Evolutionary conservation across 92 coral and sea anemone genomes (phyloP).

Genomic region (Bergia puertoricense): DNA sequence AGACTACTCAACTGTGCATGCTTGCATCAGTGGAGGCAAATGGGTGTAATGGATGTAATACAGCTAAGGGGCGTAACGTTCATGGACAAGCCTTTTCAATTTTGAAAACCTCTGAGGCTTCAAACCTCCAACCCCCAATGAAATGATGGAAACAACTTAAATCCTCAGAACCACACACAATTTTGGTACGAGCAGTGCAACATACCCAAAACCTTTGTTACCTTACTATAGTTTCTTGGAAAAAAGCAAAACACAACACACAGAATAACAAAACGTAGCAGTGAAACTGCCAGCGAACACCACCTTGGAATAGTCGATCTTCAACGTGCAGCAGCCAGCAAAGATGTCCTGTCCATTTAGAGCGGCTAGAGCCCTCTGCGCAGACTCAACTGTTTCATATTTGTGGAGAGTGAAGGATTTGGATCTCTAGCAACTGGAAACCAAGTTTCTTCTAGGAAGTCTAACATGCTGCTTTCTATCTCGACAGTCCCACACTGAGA

Average conservation of each 20-base stretch:
- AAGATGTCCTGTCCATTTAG: slow-evolving; percentile 98
- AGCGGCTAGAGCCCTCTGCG: slow-evolving; percentile 91
- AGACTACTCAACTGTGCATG: no score
- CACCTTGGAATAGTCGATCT: slow-evolving; percentile 99
- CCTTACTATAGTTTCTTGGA: neutral
- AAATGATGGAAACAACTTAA: no score
- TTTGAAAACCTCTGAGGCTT: no score
- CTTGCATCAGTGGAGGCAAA: no score
- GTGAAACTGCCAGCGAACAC: neutral
- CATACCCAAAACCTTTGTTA: neutral
- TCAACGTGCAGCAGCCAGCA: slow-evolving; percentile 96
- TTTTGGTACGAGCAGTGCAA: neutral
- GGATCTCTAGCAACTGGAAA: neutral
- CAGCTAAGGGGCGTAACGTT: no score
- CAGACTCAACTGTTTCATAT: slow-evolving; percentile 97
- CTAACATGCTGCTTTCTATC: neutral
- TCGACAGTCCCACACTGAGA: neutral
- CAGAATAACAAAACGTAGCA: neutral
- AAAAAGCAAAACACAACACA: neutral
- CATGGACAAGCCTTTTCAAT: no score
- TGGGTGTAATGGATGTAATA: no score
- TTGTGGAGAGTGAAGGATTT: slow-evolving; percentile 66
- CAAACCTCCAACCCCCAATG: no score
- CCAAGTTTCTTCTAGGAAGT: neutral
- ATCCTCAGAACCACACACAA: no score